phyloP scores from a whole-genome alignment of 2,888 invertebrate species.

The Busseola fusca region DNA sequence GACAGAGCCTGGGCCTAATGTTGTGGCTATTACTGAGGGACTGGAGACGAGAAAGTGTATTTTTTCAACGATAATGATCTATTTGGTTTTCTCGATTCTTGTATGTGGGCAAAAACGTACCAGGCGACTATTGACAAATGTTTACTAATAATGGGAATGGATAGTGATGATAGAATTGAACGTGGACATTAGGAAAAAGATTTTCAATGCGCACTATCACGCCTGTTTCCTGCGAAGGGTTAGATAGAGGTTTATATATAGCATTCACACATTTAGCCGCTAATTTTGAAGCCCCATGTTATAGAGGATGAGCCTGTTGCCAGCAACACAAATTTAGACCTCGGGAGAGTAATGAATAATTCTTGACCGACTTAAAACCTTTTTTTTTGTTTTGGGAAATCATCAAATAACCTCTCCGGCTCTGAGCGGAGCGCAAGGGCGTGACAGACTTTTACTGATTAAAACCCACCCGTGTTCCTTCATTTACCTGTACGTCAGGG shows the following conservation, averaged over 20 bases:
- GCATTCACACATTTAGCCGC: background rate
- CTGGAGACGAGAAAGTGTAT: slow-evolving; percentile 14
- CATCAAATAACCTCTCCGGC: too few relatives aligned
- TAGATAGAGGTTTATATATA: background rate
- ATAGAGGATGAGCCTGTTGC: background rate
- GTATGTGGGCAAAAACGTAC: background rate
- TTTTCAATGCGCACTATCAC: slow-evolving; percentile 4
- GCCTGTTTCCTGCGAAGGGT: background rate
- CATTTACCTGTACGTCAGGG: too few relatives aligned
- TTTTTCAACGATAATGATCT: slow-evolving; percentile 29
- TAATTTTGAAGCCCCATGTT: background rate
- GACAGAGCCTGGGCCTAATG: slow-evolving; percentile 42
- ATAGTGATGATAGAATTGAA: slow-evolving; percentile 7
- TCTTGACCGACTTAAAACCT: too few relatives aligned
- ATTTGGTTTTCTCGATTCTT: slow-evolving; percentile 21
- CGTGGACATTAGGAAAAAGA: background rate
- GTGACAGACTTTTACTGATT: too few relatives aligned
- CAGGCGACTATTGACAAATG: slow-evolving; percentile 14
- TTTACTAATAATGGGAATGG: slow-evolving; percentile 5
- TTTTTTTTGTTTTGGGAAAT: too few relatives aligned
- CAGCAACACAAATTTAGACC: background rate
- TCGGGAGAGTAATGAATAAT: background rate
- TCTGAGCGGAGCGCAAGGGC: too few relatives aligned
- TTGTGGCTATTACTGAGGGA: slow-evolving; percentile 28
- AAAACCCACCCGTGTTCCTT: too few relatives aligned